Evolutionary conservation across 2,888 invertebrate genomes (phyloP).

Genomic region (Pseudolycoriella hygida): DNA sequence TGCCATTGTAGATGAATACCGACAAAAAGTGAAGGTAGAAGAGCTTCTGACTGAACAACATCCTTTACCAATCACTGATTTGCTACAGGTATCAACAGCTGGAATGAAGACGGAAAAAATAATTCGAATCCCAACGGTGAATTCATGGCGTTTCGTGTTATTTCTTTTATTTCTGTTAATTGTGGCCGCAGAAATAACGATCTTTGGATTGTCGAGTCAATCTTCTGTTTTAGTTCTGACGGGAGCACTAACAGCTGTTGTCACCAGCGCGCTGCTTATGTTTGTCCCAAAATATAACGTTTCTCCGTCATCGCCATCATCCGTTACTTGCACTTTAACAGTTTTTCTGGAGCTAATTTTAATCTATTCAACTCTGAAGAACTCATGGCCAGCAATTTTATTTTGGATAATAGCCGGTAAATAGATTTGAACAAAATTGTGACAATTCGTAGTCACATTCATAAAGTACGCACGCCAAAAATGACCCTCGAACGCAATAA

Average conservation of each 20-base stretch:
- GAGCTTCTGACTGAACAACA: not conserved
- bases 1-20: slow-evolving; percentile 58
- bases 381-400: slow-evolving; percentile 26
- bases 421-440: not conserved
- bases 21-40: slow-evolving; percentile 46
- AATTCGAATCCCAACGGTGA: slow-evolving; percentile 24
- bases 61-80: no score
- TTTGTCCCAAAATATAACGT: slow-evolving; percentile 27
- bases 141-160: slow-evolving; percentile 26
- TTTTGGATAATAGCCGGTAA: slow-evolving; percentile 23
- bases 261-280: slow-evolving; percentile 21
- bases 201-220: slow-evolving; percentile 16
- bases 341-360: slow-evolving; percentile 20
- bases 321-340: slow-evolving; percentile 20
- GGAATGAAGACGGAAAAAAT: slow-evolving; percentile 24
- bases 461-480: no score
- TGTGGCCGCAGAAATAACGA: slow-evolving; percentile 19
- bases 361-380: slow-evolving; percentile 20
- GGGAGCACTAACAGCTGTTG: not conserved
- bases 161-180: slow-evolving; percentile 21
- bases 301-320: slow-evolving; percentile 19
- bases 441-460: not conserved
- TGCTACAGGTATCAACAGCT: slow-evolving; percentile 26
- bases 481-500: no score
- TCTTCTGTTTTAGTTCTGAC: not conserved